Evolutionary conservation across 2,888 invertebrate genomes (phyloP), one percentile per base, ranked within the genome.

Genomic region (Hanleya hanleyi): DNA sequence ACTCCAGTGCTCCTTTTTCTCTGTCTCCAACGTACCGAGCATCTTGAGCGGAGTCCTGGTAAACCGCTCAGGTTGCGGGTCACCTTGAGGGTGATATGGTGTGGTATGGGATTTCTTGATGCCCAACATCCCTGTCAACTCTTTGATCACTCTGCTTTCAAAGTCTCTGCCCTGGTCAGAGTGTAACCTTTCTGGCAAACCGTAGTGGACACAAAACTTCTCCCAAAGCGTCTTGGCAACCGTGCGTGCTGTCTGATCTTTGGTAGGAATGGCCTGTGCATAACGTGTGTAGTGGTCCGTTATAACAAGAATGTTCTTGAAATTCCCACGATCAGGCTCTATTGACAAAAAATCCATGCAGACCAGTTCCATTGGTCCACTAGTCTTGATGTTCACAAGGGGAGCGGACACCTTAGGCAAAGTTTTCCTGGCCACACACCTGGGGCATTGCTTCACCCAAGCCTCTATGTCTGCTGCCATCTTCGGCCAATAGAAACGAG

Each of bases 241-340:
- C 18, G 74, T 75, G 2, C 41, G 36, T 1, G 77, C 77, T 9
- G 67, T 65, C 50, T 77, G 73, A 22, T 79, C 75, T 32, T 62
- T 49, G 22, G 70, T 73, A 9, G 77, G 73, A 12, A 76, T 50
- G 1, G 76, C 74, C 15, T 72, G 29, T 1, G 74, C 69, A 61
- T 75, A 79, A 22, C 70, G 65, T 4, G 75, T 79, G 38, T 76
- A 79, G 36, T 69, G 69, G 37, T 80, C 75, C 0, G 77, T 80
- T 15, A 78, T 70, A 0, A 78, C 73, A 18, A 80, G 49, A 15
- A 76, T 41, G 65, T 78, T 49, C 35, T 71, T 72, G 29, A 38
- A 67, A 29, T 73, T 73, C 15, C 70, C 73, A 35, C 57, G 74
- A 0, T 71, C 64, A 37, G 29, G 37, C 26, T 80, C 77, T 29